Evolutionary conservation across 2,888 invertebrate species (phyloP).

Genomic region (Theretra japonica): DNA sequence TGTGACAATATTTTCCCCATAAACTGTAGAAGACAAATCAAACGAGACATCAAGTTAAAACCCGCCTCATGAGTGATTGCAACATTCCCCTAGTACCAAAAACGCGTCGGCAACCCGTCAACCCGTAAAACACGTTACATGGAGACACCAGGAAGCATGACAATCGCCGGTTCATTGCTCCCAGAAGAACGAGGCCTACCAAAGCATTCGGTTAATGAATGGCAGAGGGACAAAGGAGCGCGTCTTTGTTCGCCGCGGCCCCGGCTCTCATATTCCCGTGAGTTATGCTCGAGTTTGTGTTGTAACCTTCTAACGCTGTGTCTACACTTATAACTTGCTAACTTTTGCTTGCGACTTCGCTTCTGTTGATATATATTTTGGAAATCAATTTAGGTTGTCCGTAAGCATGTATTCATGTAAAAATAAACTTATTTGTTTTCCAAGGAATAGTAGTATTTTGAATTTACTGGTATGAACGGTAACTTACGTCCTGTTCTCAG

Average conservation of each 20-base stretch:
- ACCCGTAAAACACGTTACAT: constrained; percentile 76
- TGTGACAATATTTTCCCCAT: background rate
- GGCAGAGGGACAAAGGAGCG: constrained; percentile 74
- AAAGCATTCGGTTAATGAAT: constrained; percentile 81
- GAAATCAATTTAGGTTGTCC: too few relatives aligned
- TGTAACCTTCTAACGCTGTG: constrained; percentile 40
- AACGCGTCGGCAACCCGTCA: constrained; percentile 65
- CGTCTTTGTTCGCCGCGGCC: constrained; percentile 59
- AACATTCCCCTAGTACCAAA: constrained; percentile 63
- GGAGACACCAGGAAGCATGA: constrained; percentile 67
- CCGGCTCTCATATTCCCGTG: constrained; percentile 61
- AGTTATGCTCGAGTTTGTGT: constrained; percentile 50
- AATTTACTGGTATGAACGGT: too few relatives aligned
- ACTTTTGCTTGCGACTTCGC: too few relatives aligned
- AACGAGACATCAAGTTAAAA: constrained; percentile 8
- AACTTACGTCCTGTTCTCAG: too few relatives aligned
- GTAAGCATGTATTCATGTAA: too few relatives aligned
- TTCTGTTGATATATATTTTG: too few relatives aligned
- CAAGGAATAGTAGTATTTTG: too few relatives aligned
- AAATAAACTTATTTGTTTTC: too few relatives aligned
- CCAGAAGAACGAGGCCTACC: constrained; percentile 72
- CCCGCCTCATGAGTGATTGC: constrained; percentile 42
- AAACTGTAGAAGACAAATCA: background rate
- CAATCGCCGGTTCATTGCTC: constrained; percentile 76
- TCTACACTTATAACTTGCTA: background rate